phyloP scores from a whole-genome alignment of 2,888 invertebrate species.

The Agonopterix heracliana region DNA sequence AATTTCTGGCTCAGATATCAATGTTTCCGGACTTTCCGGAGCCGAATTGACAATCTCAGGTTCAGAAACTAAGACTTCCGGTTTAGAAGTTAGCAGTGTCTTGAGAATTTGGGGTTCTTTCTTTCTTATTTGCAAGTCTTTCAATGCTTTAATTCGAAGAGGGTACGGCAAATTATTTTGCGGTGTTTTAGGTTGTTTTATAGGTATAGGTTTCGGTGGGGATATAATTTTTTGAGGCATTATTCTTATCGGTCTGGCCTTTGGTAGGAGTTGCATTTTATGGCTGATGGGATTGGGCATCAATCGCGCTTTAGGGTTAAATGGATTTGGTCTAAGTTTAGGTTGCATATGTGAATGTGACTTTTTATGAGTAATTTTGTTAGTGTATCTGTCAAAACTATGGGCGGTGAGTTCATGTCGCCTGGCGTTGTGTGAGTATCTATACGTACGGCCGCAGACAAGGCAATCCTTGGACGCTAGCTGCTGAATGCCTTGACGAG shows the following conservation, averaged over 20 bases:
- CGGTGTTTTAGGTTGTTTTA: conserved; percentile 43
- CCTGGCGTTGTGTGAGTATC: conserved; percentile 71
- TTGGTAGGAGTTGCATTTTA: conserved; percentile 58
- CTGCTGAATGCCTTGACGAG: conserved; percentile 67
- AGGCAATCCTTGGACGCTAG: conserved; percentile 70
- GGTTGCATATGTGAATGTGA: conserved; percentile 47
- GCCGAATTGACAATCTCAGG: conserved; percentile 70
- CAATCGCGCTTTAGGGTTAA: conserved; percentile 66
- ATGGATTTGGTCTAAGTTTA: conserved; percentile 67
- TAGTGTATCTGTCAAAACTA: conserved; percentile 69
- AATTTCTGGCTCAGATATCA: conserved; percentile 71
- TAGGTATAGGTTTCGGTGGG: conserved; percentile 60
- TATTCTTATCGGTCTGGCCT: conserved; percentile 45
- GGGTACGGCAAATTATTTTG: conserved; percentile 66
- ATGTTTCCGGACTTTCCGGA: conserved; percentile 68
- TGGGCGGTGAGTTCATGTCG: conserved; percentile 68
- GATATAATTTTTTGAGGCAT: conserved; percentile 39
- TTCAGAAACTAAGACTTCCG: conserved; percentile 65
- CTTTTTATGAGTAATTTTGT: conserved; percentile 56
- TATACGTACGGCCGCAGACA: conserved; percentile 65
- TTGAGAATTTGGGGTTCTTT: conserved; percentile 72
- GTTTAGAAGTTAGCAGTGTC: conserved; percentile 63
- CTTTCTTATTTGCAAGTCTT: conserved; percentile 69
- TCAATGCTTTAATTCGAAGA: conserved; percentile 67
- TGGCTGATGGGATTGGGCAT: conserved; percentile 70